Evolutionary conservation across 2,797 vertebrate species (phyloP).

Genomic region (Hippoglossus hippoglossus): DNA sequence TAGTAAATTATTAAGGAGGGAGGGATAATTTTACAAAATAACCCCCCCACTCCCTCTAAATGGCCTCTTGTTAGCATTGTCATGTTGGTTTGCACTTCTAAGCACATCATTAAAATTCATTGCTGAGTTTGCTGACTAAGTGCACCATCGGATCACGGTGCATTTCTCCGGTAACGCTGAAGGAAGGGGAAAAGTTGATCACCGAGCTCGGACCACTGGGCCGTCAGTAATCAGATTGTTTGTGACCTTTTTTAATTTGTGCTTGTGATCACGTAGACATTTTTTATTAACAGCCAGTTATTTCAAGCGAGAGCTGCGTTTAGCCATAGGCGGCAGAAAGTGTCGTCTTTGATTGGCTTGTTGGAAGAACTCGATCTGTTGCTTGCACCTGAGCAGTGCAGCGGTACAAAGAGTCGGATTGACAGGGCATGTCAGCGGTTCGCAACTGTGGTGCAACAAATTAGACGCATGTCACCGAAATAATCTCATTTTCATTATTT

Average conservation of each 20-base stretch:
- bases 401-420: slow-evolving; percentile 32
- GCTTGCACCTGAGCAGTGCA: slow-evolving; percentile 45
- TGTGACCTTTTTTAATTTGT: slow-evolving; percentile 57
- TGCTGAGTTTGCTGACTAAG: slow-evolving; percentile 53
- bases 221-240: slow-evolving; percentile 60
- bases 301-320: slow-evolving; percentile 24
- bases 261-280: slow-evolving; percentile 29
- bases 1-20: slow-evolving; percentile 77
- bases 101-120: slow-evolving; percentile 68
- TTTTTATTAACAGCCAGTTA: slow-evolving; percentile 23
- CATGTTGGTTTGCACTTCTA: slow-evolving; percentile 43
- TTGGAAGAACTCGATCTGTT: slow-evolving; percentile 51
- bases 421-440: slow-evolving; percentile 33
- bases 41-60: slow-evolving; percentile 46
- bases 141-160: slow-evolving; percentile 45
- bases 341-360: slow-evolving; percentile 54
- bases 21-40: slow-evolving; percentile 56
- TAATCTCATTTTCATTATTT: slow-evolving; percentile 76
- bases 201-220: slow-evolving; percentile 25
- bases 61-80: slow-evolving; percentile 29
- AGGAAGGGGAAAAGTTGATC: slow-evolving; percentile 31
- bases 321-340: slow-evolving; percentile 40
- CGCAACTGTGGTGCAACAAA: slow-evolving; percentile 56
- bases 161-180: slow-evolving; percentile 44
- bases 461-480: slow-evolving; percentile 72